Base-by-base conservation (phyloP, 2,113 vertebrate genomes). In the Euleptes europaea region DNA sequence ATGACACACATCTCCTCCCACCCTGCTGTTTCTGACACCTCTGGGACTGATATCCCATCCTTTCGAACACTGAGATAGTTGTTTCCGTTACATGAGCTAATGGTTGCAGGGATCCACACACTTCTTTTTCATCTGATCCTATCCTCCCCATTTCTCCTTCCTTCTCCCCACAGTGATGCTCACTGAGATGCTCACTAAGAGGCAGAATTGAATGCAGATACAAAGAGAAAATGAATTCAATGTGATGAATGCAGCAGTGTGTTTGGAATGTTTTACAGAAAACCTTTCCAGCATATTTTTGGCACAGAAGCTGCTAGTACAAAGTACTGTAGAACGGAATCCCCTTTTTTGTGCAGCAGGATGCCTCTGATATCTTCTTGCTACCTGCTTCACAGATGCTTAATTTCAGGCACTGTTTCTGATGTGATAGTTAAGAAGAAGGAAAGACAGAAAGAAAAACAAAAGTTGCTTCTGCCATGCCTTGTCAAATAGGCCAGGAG, bases 201-300 rank as follows among this genome's bases (percentile, higher is more conserved):
- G 78, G 88, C 19, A 73, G 44, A 88, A 84, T 17, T 77, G 57
- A 82, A 90, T 84, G 72, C 77, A 86, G 92, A 71, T 74, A 92
- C 71, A 72, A 86, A 87, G 86, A 92, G 70, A 93, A 94, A 95
- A 93, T 91, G 13, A 92, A 82, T 92, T 93, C 85, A 93, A 35
- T 88, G 80, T 90, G 87, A 88, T 57, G 75, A 92, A 65, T 54
- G 73, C 0, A 28, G 84, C 31, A 70, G n/a, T 82, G 54, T 3
- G 14, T 83, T 81, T 88, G 69, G 63, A 12, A 7, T 82, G 6
- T 35, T 85, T 89, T 1, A 75, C 81, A 86, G 63, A 76, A 70
- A 93, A 23, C 73, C 73, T 77, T 92, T 83, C 19, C 12, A 82
- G 77, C 57, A 90, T 79, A 19, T 57, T 73, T 78, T 75, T 91